Evolutionary conservation across 2,113 vertebrate genomes (phyloP), one percentile per base, ranked within the genome.

Genomic region (Gymnocephalus cernua): DNA sequence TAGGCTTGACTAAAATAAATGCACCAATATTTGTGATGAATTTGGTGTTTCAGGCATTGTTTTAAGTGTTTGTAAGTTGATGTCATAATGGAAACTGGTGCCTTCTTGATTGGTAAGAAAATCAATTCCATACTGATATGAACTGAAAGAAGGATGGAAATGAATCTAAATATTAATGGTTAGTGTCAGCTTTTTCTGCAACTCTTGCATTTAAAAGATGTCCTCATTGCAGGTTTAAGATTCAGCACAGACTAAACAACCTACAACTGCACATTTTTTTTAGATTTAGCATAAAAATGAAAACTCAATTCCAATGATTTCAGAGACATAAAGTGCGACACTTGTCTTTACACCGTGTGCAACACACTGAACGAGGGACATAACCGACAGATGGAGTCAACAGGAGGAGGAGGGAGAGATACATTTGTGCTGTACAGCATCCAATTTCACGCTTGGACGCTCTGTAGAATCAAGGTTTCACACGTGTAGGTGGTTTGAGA

Each of bases 371-470:
- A 58, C 4, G 1, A 47, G 13, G 69, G 74, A 65, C 41, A 29
- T 44, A 64, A 67, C 48, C 4, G 76, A 74, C 74, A 74, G 58
- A 54, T 16, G 29, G 72, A 67, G 59, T 19, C 13, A 38, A 54
- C 15, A 56, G 73, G 70, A 48, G 61, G 66, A 44, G 67, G 69
- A 47, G 19, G 66, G 68, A 68, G 64, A 66, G 83, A 86, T 84
- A 73, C 80, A 76, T 83, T 88, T 90, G 68, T 79, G 69, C 63
- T 79, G 82, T 45, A 76, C 75, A 74, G 79, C 87, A 68, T 91
- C 90, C 90, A 93, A 93, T 94, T 94, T 94, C 93, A 94, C 73
- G 67, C 93, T 73, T 67, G 85, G 83, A 38, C 54, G 51, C 77
- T 71, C 85, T 70, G 85, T 66, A 89, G 83, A 90, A 91, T 91